Percentiles rank a stretch among this genome's conserved stretches.
phyloP scores from a whole-genome alignment of 2,888 invertebrate species.

The Apotomis capreana region DNA sequence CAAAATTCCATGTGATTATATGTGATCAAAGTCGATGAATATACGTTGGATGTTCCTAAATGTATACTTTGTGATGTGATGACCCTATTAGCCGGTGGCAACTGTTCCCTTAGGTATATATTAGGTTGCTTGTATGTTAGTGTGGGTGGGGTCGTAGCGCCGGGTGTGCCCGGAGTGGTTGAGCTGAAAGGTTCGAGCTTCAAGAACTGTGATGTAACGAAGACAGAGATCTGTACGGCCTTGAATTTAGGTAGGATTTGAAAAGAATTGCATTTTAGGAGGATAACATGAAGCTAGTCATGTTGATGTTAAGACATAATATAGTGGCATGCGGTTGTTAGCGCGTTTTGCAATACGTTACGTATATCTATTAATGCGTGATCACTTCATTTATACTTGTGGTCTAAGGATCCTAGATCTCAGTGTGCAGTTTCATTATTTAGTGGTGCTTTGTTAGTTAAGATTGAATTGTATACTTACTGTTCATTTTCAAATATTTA shows the following conservation, averaged over 20 bases:
- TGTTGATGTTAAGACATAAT: conserved; percentile 47
- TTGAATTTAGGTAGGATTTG: conserved; percentile 47
- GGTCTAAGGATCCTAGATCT: conserved; percentile 44
- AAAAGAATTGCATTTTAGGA: conserved; percentile 55
- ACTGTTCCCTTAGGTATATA: conserved; percentile 6
- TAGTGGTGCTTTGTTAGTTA: conserved; percentile 66
- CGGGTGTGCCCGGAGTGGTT: conserved; percentile 56
- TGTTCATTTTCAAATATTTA: conserved; percentile 38
- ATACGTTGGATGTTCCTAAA: conserved; percentile 12
- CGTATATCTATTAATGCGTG: conserved; percentile 20
- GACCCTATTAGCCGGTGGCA: conserved; percentile 41
- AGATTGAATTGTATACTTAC: conserved; percentile 64
- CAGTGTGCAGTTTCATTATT: conserved; percentile 63
- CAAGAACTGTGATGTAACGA: conserved; percentile 43
- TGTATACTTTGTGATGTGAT: conserved; percentile 53
- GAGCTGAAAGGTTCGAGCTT: conserved; percentile 51
- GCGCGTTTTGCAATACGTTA: conserved; percentile 19
- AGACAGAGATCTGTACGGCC: conserved; percentile 43
- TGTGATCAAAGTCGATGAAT: conserved; percentile 7
- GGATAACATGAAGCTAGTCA: conserved; percentile 69
- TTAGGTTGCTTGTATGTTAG: conserved; percentile 57
- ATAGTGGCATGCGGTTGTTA: conserved; percentile 32
- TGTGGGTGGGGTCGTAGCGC: conserved; percentile 59
- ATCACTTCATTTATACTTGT: conserved; percentile 13
- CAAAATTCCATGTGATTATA: conserved; percentile 1